Evolutionary conservation across 2,113 vertebrate species (phyloP), one percentile per base, ranked within the genome.

Genomic region (Casuarius casuarius): DNA sequence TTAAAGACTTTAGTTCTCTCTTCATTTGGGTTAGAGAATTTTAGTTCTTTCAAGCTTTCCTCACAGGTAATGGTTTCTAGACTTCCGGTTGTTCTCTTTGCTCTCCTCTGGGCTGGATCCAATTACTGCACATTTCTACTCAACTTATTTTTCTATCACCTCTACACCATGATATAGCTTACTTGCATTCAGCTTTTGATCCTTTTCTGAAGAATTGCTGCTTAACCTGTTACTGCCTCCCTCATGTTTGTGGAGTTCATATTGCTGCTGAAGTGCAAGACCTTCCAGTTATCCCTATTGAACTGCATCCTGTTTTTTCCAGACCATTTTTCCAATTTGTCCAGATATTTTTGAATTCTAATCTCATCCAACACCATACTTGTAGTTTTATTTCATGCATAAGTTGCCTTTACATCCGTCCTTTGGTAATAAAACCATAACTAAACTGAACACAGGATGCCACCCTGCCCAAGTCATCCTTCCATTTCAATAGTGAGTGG

Each of bases 161-260:
- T 97, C 94, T 88, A 88, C 84, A 66, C 78, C 49, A 15, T 74
- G 92, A 85, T 84, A 93, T 83, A 83, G 75, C 54, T 58, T 74
- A 93, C 91, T 96, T 3, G 4, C 26, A n/a, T 83, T 90, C 75
- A 66, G 82, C 90, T 93, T 96, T 96, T 96, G 84, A 94, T 94
- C 94, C 87, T 63, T 95, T 92, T 52, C 78, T 85, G 73, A 91
- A 95, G 87, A 89, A 72, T 8, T 87, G 61, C 70, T 89, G 5
- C 61, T 87, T 96, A 92, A 92, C 52, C 75, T 63, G 73, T 49
- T 49, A 14, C 59, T 95, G 88, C 68, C 63, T 70, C 40, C 49
- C 59, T 51, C 28, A 11, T 82, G 48, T 77, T 85, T 10, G 25
- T 21, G 38, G 75, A 80, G 40, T 79, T 92, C 84, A 26, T 33